A percentile compares a stretch with the other conserved stretches of the same genome.
Conservation (phyloP, 2,797 vertebrate genomes). For the Sciaenops ocellatus region DNA sequence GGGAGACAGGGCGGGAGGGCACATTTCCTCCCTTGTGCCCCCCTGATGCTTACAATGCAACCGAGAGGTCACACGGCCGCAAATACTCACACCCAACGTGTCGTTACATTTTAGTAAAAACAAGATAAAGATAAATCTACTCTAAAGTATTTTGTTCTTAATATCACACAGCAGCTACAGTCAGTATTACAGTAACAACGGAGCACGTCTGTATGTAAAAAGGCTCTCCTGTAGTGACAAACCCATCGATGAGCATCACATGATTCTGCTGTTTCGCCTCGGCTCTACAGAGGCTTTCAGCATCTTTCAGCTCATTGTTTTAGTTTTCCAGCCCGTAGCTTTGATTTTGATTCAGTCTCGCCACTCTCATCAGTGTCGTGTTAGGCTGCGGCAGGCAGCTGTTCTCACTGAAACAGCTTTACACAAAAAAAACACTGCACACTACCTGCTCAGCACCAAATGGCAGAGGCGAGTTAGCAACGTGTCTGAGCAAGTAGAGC, state of each 20-base stretch:
- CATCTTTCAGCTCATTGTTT: not conserved
- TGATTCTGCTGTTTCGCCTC: not conserved
- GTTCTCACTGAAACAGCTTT: not conserved
- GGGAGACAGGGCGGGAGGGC: conserved; percentile 36
- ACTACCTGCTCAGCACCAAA: not conserved
- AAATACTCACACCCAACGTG: conserved; percentile 18
- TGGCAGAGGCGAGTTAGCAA: not conserved
- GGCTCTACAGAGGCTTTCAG: no score
- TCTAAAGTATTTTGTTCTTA: not conserved
- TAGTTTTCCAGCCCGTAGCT: not conserved
- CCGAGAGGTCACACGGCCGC: conserved; percentile 50
- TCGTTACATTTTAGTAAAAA: conserved; percentile 3
- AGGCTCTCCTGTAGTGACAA: not conserved
- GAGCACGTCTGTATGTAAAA: not conserved
- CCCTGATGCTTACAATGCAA: conserved; percentile 33
- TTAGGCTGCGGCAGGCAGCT: not conserved
- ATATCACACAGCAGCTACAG: not conserved
- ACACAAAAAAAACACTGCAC: not conserved
- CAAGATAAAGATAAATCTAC: not conserved
- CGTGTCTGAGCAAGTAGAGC: no score
- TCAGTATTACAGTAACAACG: not conserved
- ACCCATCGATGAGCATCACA: not conserved
- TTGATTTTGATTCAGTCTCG: not conserved
- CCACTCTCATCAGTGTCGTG: not conserved
- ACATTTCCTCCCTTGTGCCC: conserved; percentile 41